Base-by-base conservation (phyloP, 1,140 invertebrate species). In the Drosophila oshimai region DNA sequence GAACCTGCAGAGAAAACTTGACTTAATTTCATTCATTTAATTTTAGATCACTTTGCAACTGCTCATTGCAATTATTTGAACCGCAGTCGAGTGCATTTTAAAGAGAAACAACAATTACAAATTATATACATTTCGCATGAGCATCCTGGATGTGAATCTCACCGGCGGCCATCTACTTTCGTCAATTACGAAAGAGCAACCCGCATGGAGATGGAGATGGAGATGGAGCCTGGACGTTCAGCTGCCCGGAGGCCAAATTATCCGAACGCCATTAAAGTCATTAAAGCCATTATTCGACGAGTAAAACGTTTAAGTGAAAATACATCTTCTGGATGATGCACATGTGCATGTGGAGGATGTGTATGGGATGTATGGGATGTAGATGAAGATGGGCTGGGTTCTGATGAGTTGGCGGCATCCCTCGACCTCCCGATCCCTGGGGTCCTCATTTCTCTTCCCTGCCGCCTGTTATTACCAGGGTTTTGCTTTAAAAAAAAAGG, bases 281-380 rank as follows among this genome's bases (percentile, higher is more conserved):
- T 87, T 87, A 87, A 87, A 88, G 64, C 64, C 83, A 87, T 87
- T 87, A 87, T 71, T 74, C 61, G 73, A 55, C 34, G 69, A 81
- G 81, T 81, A 88, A 87, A 87, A 74, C 81, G 81, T 87, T 87
- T 87, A 87, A 88, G 73, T 71, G 68, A 81, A 87, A 87, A 88
- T 87, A 65, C 81, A 87, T 86, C 83, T 87, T 87, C 72, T 76
- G 37, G 44, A 73, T 69, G 71, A n/a, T 51, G 67, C 41, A 17
- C 41, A 17, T 64, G 65, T 55, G 60, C 36, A 60, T 20, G 22
- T 9, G 49, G 49, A 37, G 50, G 34, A 49, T 49, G 6, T 12
- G 12, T 12, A 15, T 42, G 41, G 39, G 20, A 15, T 24, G 31
- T 15, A 34, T 39, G 47, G 64, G 15, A 29, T 34, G 20, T 61